Evolutionary conservation across 2,797 vertebrate species (phyloP).

Genomic region (Scleropages formosus): DNA sequence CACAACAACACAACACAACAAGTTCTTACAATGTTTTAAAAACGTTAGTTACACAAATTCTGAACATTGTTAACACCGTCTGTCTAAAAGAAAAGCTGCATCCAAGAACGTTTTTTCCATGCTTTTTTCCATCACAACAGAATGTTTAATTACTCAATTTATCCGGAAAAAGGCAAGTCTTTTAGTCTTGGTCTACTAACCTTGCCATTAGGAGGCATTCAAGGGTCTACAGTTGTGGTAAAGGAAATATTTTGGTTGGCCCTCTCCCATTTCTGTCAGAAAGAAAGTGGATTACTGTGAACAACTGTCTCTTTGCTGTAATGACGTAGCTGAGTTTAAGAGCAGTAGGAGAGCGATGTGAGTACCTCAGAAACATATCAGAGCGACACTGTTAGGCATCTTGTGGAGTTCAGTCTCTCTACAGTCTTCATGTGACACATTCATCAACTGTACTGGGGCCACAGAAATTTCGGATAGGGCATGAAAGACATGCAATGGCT

Average conservation of each 20-base stretch:
- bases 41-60: too few species aligned
- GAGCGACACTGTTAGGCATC: slow-evolving; percentile 49
- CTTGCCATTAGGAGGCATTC: background rate
- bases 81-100: too few species aligned
- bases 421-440: slow-evolving; percentile 50
- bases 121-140: too few species aligned
- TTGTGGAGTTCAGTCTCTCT: slow-evolving; percentile 50
- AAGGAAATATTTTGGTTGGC: background rate
- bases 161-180: too few species aligned
- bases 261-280: slow-evolving; percentile 43
- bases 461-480: slow-evolving; percentile 27
- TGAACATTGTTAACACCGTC: too few species aligned
- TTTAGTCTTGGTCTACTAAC: background rate
- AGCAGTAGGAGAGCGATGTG: slow-evolving; percentile 63
- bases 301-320: slow-evolving; percentile 57
- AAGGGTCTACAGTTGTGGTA: background rate
- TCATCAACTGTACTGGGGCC: slow-evolving; percentile 45
- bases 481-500: slow-evolving; percentile 9
- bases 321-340: slow-evolving; percentile 68
- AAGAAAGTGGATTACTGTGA: slow-evolving; percentile 51
- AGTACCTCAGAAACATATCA: slow-evolving; percentile 49
- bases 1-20: too few species aligned
- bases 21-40: too few species aligned
- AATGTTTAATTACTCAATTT: too few species aligned
- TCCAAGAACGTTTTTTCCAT: too few species aligned